Conservation (phyloP, 1,140 invertebrate genomes). For the Caerostris extrusa region DNA sequence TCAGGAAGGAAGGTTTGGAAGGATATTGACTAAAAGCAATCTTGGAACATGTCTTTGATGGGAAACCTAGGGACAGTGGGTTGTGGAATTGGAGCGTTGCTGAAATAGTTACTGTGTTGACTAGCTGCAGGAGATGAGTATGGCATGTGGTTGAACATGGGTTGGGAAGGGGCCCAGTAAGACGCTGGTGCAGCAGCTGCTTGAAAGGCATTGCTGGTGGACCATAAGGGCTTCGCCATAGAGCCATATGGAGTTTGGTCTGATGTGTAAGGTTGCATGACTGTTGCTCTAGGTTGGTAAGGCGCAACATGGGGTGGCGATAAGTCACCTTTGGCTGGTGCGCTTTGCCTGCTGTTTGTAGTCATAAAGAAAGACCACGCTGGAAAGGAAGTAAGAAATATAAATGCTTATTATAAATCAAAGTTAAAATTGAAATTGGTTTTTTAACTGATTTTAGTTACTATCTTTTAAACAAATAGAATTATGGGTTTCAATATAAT, state of each 20-base stretch:
- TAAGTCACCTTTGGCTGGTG: conserved; percentile 53
- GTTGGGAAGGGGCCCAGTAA: conserved; percentile 21
- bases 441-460: no score
- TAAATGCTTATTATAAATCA: background rate
- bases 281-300: conserved; percentile 38
- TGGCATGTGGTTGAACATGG: conserved; percentile 7
- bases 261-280: background rate
- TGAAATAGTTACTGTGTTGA: conserved; percentile 39
- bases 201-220: background rate
- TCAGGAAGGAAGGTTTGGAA: conserved; percentile 45
- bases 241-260: background rate
- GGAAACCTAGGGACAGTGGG: conserved; percentile 53
- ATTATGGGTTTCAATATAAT: background rate
- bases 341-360: background rate
- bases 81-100: background rate
- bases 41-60: conserved; percentile 46
- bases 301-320: conserved; percentile 55
- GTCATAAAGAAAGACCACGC: conserved; percentile 60
- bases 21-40: conserved; percentile 1
- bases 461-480: background rate
- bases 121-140: conserved; percentile 56
- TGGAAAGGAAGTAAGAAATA: background rate
- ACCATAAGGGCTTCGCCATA: conserved; percentile 11
- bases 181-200: conserved; percentile 21
- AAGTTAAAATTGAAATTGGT: background rate